Conservation (phyloP, 2,888 invertebrate genomes). For the Lasioglossum calceatum region DNA sequence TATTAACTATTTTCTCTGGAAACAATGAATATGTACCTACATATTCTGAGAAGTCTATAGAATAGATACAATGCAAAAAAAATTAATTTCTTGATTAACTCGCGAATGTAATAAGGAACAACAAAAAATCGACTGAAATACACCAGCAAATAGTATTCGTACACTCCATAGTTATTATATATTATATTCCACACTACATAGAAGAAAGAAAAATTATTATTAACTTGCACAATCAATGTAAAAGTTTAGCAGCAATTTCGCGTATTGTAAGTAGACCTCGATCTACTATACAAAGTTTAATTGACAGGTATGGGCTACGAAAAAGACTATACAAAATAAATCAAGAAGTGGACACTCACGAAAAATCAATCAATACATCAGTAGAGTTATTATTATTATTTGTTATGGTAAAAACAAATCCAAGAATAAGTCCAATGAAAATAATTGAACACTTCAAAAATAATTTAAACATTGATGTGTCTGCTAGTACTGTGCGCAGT, state of each 20-base stretch:
- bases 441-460: not conserved
- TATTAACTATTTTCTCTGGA: too few relatives aligned
- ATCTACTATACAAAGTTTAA: conserved; percentile 1
- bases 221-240: not conserved
- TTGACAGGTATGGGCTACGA: not conserved
- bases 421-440: not conserved
- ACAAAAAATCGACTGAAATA: too few relatives aligned
- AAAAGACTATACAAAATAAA: not conserved
- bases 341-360: not conserved
- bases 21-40: too few relatives aligned
- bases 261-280: not conserved
- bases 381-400: not conserved
- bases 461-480: not conserved
- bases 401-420: not conserved
- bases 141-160: not conserved
- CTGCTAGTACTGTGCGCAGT: not conserved
- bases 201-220: not conserved
- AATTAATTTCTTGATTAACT: too few relatives aligned
- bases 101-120: too few relatives aligned
- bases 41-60: too few relatives aligned
- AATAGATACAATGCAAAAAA: too few relatives aligned
- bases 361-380: not conserved
- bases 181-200: too few relatives aligned
- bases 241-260: conserved; percentile 1
- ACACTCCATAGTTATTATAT: too few relatives aligned